Evolutionary conservation across 2,113 vertebrate genomes (phyloP), one percentile per base, ranked within the genome.

Genomic region (Rana temporaria): DNA sequence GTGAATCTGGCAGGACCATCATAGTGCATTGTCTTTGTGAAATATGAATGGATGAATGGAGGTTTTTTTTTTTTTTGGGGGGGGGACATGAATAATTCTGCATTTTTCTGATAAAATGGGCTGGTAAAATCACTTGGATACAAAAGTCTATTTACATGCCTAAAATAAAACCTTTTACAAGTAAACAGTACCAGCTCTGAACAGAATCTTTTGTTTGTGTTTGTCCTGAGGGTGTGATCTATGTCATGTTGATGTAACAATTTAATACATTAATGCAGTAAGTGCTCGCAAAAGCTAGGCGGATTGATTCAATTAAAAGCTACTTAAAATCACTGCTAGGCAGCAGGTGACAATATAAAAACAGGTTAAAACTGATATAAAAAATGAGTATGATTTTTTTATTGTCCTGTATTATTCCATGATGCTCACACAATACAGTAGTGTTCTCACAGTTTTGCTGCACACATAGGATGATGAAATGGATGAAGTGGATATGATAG

Each of bases 301-400:
- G 16, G 22, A 34, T 53, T 72, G 68, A 81, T 81, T 72, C 64
- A 69, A 81, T 81, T 81, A 81, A 72, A 73, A 64, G 79, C 69
- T 65, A 22, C 68, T 64, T 65, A 73, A 72, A 81, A 81, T 55
- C 57, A 73, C 38, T 26, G 65, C 24, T 73, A 55, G 73, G 65
- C 69, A 73, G 60, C 64, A 52, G 79, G 69, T 81, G 55, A 71
- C 78, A 81, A 71, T 57, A 62, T 19, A 57, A 42, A 68, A 80
- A 42, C n/a, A 69, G 78, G 19, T 52, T 60, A 17, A 72, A 73
- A 20, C 17, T 52, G 26, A 65, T 16, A 56, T 17, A 38, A 24
- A 24, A 32, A 6, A 72, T 14, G 6, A 12, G 42, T 48, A 12
- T 12, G 14, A 30, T 30, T 30, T 48, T 48, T 11, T 48, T 12